These are phyloP conservation scores for Smutsia temminckii DNA, from an alignment of 2,797 vertebrate species.

Conservation along the genomic window DNA sequence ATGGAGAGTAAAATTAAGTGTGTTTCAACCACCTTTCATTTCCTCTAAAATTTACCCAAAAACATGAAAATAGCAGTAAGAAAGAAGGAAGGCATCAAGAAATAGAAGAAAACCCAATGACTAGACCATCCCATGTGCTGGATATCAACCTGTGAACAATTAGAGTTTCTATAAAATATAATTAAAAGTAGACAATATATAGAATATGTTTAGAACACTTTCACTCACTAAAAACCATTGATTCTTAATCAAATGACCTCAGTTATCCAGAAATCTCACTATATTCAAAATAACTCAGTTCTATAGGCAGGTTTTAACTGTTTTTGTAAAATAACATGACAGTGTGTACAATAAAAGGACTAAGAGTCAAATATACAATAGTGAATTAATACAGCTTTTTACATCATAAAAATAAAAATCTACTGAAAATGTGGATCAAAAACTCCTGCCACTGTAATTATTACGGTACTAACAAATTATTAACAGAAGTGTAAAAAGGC, in stretches of 20 bases:
- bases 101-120: neutral
- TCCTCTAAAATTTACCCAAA: neutral
- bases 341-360: neutral
- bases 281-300: constrained; percentile 42
- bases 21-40: constrained; percentile 35
- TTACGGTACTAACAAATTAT: constrained; percentile 4
- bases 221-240: constrained; percentile 14
- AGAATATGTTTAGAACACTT: constrained; percentile 16
- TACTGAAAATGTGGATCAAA: constrained; percentile 12
- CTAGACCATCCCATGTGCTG: neutral
- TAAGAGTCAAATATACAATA: neutral
- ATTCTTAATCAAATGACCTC: neutral
- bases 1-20: neutral
- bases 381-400: constrained; percentile 29
- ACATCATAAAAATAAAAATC: constrained; percentile 42
- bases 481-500: neutral
- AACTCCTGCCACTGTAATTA: neutral
- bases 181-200: neutral
- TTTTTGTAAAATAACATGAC: constrained; percentile 19
- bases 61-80: neutral
- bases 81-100: neutral
- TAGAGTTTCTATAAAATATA: neutral
- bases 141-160: neutral
- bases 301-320: constrained; percentile 11
- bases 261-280: constrained; percentile 36